phyloP scores from a whole-genome alignment of 1,140 invertebrate genomes.

The Aethina tumida region DNA sequence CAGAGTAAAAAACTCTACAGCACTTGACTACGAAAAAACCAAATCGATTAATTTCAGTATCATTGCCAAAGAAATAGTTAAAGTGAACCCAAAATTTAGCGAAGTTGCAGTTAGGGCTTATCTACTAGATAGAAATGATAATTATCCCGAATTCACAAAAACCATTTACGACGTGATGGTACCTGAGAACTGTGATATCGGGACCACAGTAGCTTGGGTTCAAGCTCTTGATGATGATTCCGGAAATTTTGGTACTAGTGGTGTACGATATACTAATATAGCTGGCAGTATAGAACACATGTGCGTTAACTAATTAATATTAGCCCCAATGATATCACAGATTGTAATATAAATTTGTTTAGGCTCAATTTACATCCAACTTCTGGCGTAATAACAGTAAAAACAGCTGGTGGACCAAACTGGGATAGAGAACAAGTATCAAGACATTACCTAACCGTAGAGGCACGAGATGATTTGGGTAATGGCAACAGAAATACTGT shows the following conservation, averaged over 20 bases:
- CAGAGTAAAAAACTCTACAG: conserved; percentile 72
- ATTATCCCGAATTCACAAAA: conserved; percentile 80
- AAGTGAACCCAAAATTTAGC: conserved; percentile 57
- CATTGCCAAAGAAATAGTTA: conserved; percentile 72
- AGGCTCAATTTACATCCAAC: conserved; percentile 73
- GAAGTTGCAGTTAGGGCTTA: conserved; percentile 72
- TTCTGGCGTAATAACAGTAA: conserved; percentile 75
- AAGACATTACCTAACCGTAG: conserved; percentile 81
- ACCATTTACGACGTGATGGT: conserved; percentile 67
- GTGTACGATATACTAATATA: conserved; percentile 78
- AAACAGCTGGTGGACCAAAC: conserved; percentile 54
- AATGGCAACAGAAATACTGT: conserved; percentile 80
- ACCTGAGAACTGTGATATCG: conserved; percentile 72
- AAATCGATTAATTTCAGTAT: conserved; percentile 75
- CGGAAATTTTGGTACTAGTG: conserved; percentile 72
- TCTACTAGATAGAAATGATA: conserved; percentile 88
- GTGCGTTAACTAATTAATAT: no score
- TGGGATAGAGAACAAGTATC: conserved; percentile 83
- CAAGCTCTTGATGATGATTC: conserved; percentile 78
- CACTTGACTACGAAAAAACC: conserved; percentile 78
- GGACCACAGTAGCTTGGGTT: conserved; percentile 72
- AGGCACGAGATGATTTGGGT: conserved; percentile 81
- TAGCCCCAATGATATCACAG: neutral
- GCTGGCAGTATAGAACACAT: conserved; percentile 71
- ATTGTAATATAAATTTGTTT: conserved; percentile 21